A percentile compares a stretch with the other conserved stretches of the same genome.
These are phyloP conservation scores for Ectropis grisescens DNA, from an alignment of 1,140 invertebrate genomes.

Conservation along the genomic window DNA sequence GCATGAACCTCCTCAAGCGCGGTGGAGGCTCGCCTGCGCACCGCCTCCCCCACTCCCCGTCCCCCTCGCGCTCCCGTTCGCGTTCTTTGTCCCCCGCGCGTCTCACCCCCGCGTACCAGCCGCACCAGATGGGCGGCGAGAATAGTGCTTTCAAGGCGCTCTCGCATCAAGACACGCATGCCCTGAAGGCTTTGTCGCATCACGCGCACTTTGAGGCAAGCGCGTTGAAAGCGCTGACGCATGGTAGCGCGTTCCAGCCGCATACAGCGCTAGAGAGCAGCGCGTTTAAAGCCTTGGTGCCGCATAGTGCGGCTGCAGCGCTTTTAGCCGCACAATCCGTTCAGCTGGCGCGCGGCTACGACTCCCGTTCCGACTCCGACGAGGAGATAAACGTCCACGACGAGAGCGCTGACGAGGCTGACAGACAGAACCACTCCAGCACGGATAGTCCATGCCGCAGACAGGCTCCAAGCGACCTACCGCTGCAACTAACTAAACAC, in stretches of 20 bases:
- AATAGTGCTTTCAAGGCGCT: constrained; percentile 87
- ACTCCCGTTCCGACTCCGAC: constrained; percentile 73
- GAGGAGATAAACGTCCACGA: constrained; percentile 82
- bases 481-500: constrained; percentile 65
- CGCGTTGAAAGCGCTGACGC: constrained; percentile 60
- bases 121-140: constrained; percentile 84
- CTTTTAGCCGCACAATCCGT: constrained; percentile 58
- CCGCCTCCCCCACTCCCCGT: constrained; percentile 64
- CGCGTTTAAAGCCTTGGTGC: constrained; percentile 77
- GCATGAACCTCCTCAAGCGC: constrained; percentile 92
- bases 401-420: constrained; percentile 65
- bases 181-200: constrained; percentile 58
- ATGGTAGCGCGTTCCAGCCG: constrained; percentile 72
- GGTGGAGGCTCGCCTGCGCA: constrained; percentile 70
- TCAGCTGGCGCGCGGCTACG: constrained; percentile 55
- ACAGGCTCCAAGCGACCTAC: constrained; percentile 46
- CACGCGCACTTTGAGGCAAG: constrained; percentile 60
- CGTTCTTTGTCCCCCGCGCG: constrained; percentile 67
- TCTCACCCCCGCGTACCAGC: constrained; percentile 53
- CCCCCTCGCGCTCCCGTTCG: constrained; percentile 71
- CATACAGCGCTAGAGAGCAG: constrained; percentile 87
- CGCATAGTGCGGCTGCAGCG: constrained; percentile 46
- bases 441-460: constrained; percentile 43
- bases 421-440: constrained; percentile 31
- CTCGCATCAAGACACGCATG: constrained; percentile 67